These are phyloP conservation scores for Plebejus anna DNA, from an alignment of 2,888 invertebrate genomes.

Conservation along the genomic window DNA sequence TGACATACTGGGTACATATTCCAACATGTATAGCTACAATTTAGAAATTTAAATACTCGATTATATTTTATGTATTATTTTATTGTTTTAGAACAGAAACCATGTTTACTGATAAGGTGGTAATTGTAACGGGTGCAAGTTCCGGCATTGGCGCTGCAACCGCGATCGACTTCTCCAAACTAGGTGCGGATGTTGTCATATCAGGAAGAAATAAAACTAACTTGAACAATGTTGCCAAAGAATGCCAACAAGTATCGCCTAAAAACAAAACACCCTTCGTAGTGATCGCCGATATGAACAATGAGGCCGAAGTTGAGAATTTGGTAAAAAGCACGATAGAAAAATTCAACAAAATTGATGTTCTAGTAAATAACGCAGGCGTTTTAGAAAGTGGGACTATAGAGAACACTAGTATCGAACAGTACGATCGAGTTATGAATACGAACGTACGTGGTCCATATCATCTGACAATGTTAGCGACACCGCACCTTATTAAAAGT, in stretches of 20 bases:
- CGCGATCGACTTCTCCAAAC: slow-evolving; percentile 83
- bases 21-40: no score
- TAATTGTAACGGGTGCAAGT: slow-evolving; percentile 84
- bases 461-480: slow-evolving; percentile 89
- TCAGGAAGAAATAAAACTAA: slow-evolving; percentile 86
- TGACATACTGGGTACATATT: no score
- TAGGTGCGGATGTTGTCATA: slow-evolving; percentile 82
- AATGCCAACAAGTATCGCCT: slow-evolving; percentile 72
- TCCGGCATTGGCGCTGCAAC: slow-evolving; percentile 88
- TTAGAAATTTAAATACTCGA: no score
- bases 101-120: slow-evolving; percentile 80
- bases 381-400: slow-evolving; percentile 88
- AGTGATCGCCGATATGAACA: slow-evolving; percentile 83
- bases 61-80: background rate
- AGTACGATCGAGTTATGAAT: slow-evolving; percentile 92
- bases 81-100: slow-evolving; percentile 34
- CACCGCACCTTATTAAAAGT: slow-evolving; percentile 88
- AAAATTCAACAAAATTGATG: slow-evolving; percentile 84
- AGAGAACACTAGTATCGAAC: slow-evolving; percentile 88
- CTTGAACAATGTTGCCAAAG: slow-evolving; percentile 80
- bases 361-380: slow-evolving; percentile 94
- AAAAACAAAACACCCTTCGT: slow-evolving; percentile 70
- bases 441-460: slow-evolving; percentile 90
- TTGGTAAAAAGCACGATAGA: slow-evolving; percentile 84
- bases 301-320: slow-evolving; percentile 82